phyloP scores from a whole-genome alignment of 1,140 invertebrate genomes.

The Calephelis nemesis region DNA sequence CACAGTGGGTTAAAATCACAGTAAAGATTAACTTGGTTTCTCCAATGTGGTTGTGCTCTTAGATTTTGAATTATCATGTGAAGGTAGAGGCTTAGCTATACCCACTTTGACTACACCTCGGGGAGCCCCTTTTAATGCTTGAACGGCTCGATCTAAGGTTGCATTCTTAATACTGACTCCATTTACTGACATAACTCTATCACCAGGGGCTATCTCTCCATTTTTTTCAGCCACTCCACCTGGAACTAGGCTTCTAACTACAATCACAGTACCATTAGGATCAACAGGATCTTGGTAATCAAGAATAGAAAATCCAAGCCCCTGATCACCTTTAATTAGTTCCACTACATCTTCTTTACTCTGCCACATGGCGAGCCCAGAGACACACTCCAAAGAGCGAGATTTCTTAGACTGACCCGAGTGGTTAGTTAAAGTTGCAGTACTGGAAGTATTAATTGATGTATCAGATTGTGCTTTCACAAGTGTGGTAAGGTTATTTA shows the following conservation, averaged over 20 bases:
- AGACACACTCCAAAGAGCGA: conserved; percentile 94
- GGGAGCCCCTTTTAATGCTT: conserved; percentile 91
- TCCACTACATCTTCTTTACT: conserved; percentile 92
- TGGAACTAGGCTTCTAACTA: conserved; percentile 95
- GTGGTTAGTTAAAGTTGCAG: conserved; percentile 83
- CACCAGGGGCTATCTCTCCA: conserved; percentile 94
- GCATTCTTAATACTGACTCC: conserved; percentile 92
- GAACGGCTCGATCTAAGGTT: conserved; percentile 93
- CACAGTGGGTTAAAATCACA: conserved; percentile 42
- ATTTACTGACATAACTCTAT: conserved; percentile 93
- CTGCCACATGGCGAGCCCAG: conserved; percentile 95
- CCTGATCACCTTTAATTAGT: conserved; percentile 92
- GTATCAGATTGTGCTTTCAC: conserved; percentile 95
- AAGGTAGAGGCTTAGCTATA: conserved; percentile 66
- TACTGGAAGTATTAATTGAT: conserved; percentile 87
- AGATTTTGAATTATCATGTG: conserved; percentile 61
- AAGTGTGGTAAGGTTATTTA: conserved; percentile 85
- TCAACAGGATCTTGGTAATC: conserved; percentile 96
- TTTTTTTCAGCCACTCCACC: conserved; percentile 94
- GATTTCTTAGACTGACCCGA: conserved; percentile 88
- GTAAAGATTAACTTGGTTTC: conserved; percentile 66
- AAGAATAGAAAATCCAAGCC: conserved; percentile 96
- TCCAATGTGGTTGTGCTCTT: conserved; percentile 67
- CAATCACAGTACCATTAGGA: conserved; percentile 94
- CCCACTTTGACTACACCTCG: conserved; percentile 91